A percentile compares a stretch with the other conserved stretches of the same genome.
Conservation (phyloP, 2,113 vertebrate species). For the Megalops atlanticus region DNA sequence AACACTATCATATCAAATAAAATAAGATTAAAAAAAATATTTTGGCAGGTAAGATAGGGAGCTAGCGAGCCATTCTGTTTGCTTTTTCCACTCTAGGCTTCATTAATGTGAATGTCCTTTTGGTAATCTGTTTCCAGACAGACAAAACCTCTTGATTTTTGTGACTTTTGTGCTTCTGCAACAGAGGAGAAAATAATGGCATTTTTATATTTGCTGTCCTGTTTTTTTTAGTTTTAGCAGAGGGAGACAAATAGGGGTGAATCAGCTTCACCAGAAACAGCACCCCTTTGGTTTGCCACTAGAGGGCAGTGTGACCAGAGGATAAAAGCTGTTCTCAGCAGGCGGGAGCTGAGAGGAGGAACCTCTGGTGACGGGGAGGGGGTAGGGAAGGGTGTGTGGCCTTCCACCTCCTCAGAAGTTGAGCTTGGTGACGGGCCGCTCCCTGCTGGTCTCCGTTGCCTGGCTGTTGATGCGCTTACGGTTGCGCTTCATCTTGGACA, state of each 20-base stretch:
- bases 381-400: neutral
- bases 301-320: neutral
- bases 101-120: conserved; percentile 44
- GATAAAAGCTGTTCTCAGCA: neutral
- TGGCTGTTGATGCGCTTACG: conserved; percentile 91
- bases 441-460: conserved; percentile 81
- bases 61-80: neutral
- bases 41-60: conserved; percentile 38
- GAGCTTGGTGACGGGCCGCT: conserved; percentile 92
- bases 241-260: conserved; percentile 1
- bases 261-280: conserved; percentile 23
- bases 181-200: conserved; percentile 26
- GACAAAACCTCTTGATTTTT: conserved; percentile 49
- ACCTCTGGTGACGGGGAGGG: conserved; percentile 11
- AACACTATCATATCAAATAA: conserved; percentile 19
- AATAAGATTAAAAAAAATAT: conserved; percentile 26
- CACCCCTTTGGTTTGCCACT: conserved; percentile 62
- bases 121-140: conserved; percentile 55
- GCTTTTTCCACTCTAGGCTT: neutral
- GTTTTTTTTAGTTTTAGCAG: neutral
- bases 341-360: neutral
- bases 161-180: conserved; percentile 77
- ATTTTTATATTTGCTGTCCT: conserved; percentile 7
- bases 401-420: conserved; percentile 76
- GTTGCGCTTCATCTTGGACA: conserved; percentile 96